These are phyloP conservation scores for Zalophus californianus DNA, from an alignment of 2,797 vertebrate genomes.

Conservation along the genomic window DNA sequence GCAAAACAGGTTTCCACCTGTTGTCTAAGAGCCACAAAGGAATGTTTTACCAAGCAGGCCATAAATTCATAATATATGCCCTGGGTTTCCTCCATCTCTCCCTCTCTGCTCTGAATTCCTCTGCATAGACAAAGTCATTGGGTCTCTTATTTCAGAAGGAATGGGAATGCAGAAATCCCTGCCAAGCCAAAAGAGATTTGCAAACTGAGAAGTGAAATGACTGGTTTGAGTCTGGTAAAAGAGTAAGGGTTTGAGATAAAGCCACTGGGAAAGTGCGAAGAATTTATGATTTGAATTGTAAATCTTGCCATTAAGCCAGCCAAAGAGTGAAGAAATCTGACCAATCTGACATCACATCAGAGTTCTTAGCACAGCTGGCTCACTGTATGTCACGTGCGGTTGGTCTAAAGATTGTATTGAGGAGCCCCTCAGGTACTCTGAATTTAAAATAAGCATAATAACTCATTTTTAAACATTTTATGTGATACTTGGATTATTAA, in stretches of 20 bases:
- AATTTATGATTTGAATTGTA: slow-evolving; percentile 69
- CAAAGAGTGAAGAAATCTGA: slow-evolving; percentile 68
- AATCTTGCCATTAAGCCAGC: slow-evolving; percentile 68
- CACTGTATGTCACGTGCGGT: not conserved
- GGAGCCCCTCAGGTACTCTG: slow-evolving; percentile 77
- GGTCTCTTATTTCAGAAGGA: not conserved
- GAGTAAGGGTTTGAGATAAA: not conserved
- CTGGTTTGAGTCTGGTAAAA: slow-evolving; percentile 48
- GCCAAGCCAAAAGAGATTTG: slow-evolving; percentile 55
- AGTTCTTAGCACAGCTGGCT: not conserved
- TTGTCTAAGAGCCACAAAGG: slow-evolving; percentile 53
- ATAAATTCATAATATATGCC: not conserved
- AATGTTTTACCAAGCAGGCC: slow-evolving; percentile 1
- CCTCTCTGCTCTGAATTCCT: not conserved
- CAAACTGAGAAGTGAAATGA: slow-evolving; percentile 30
- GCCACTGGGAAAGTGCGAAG: not conserved
- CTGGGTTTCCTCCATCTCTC: slow-evolving; percentile 11
- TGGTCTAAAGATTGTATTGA: slow-evolving; percentile 48
- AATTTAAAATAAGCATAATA: slow-evolving; percentile 78
- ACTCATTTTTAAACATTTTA: slow-evolving; percentile 77
- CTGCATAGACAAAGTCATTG: not conserved
- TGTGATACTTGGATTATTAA: slow-evolving; percentile 77
- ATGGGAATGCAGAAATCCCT: slow-evolving; percentile 14
- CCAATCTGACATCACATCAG: slow-evolving; percentile 59
- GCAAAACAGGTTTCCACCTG: slow-evolving; percentile 68